Evolutionary conservation across 2,113 vertebrate genomes (phyloP), one percentile per base, ranked within the genome.

Genomic region (Lophius piscatorius): DNA sequence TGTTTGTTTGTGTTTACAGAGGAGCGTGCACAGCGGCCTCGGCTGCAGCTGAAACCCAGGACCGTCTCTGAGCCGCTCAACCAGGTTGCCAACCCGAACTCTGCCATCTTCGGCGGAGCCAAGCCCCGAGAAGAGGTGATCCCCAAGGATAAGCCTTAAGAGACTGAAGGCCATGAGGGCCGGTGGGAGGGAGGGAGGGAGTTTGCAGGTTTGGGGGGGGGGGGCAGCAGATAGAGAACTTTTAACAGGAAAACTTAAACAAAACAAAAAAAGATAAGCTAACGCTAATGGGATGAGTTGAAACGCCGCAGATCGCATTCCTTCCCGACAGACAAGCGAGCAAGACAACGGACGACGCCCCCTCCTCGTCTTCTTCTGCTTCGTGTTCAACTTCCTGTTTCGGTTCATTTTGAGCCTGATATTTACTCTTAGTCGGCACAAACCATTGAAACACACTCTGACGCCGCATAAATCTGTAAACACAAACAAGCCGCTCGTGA

Each of bases 81-180:
- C 81, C 97, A 99, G 94, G 97, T 99, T 87, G 97, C 97, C 93
- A 99, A 99, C 82, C 97, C 97, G 5, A 94, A 98, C 84, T 99
- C 97, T 1, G 96, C 97, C 35, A 99, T 99, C 91, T 99, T 99
- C 1, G 97, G 97, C 42, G 97, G 97, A 80, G 97, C 96, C 80
- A 94, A 95, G 86, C 97, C 97, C 45, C 91, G 97, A 84, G 96
- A 98, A 92, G 97, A 98, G 94, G 92, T 94, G 83, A 93, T 93
- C 84, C 84, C 94, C 47, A 91, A 82, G 90, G 95, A 94, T 52
- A 93, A 95, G 79, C 91, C 93, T 67, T 96, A 92, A 95, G 90
- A 84, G 81, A 87, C 81, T 83, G 84, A 74, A 42, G 65, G 78
- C 76, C 28, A 3, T 28, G 38, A 47, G 78, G 49, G 63, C 6